A percentile compares a stretch with the other conserved stretches of the same genome.
phyloP scores from a whole-genome alignment of 2,888 invertebrate species.

The Gordius sp. region DNA sequence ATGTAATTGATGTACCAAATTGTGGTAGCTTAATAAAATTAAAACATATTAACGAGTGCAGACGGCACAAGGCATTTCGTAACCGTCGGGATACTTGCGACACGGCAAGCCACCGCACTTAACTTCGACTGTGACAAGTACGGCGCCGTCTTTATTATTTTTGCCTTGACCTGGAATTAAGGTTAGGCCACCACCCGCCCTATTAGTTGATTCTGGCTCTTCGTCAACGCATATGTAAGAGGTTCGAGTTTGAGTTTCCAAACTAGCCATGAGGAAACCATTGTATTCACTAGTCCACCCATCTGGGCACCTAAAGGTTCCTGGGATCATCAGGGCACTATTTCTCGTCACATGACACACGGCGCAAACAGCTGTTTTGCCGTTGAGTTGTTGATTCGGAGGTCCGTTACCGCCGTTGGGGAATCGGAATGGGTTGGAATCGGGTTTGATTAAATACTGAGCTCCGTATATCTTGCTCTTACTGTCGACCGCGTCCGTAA shows the following conservation, averaged over 20 bases:
- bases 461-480: conserved; percentile 15
- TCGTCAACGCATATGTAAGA: conserved; percentile 12
- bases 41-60: not conserved
- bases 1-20: too few relatives aligned
- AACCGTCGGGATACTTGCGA: conserved; percentile 5
- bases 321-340: conserved; percentile 5
- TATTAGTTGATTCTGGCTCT: not conserved
- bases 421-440: not conserved
- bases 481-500: conserved; percentile 1
- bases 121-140: conserved; percentile 3
- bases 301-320: conserved; percentile 15
- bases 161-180: conserved; percentile 11
- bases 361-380: conserved; percentile 12
- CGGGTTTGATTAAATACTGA: not conserved
- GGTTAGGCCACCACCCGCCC: not conserved
- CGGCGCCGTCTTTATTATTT: conserved; percentile 10
- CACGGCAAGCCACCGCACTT: conserved; percentile 13
- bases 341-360: conserved; percentile 14
- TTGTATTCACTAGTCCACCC: conserved; percentile 14
- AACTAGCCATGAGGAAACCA: conserved; percentile 13
- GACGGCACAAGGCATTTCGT: conserved; percentile 1
- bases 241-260: conserved; percentile 10
- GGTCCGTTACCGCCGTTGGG: not conserved
- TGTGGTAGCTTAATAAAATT: too few relatives aligned
- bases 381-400: not conserved